Percentiles rank a stretch among this genome's conserved stretches.
Evolutionary conservation across 2,888 invertebrate genomes (phyloP).

Genomic region (Caenorhabditis sp.): DNA sequence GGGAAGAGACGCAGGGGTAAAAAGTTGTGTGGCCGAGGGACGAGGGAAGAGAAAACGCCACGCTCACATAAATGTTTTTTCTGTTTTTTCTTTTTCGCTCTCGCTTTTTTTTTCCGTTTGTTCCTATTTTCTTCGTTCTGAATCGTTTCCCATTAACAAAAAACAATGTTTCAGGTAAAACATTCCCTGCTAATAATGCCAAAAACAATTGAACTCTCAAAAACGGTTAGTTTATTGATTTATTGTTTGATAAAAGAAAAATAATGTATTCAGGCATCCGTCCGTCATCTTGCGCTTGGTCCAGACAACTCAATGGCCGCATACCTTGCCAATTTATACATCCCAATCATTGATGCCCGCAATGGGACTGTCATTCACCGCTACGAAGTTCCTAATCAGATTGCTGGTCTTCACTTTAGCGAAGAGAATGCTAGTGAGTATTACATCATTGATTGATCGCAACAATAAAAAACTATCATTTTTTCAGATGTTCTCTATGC

Average conservation of each 20-base stretch:
- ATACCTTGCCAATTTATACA: constrained; percentile 26
- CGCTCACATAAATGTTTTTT: too few species aligned
- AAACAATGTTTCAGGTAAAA: too few species aligned
- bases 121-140: too few species aligned
- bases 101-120: neutral
- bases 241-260: too few species aligned
- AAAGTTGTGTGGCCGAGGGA: neutral
- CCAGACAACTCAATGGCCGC: constrained; percentile 10
- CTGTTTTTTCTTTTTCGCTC: neutral
- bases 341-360: constrained; percentile 23
- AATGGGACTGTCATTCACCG: neutral
- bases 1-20: neutral
- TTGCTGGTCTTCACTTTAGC: constrained; percentile 23
- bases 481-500: constrained; percentile 38
- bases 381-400: constrained; percentile 19
- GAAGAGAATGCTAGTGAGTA: constrained; percentile 14
- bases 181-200: too few species aligned
- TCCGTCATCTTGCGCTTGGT: constrained; percentile 8
- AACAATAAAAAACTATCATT: too few species aligned
- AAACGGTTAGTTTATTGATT: too few species aligned
- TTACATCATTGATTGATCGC: neutral
- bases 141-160: too few species aligned
- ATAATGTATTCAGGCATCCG: constrained; percentile 5
- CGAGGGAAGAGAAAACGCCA: neutral
- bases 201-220: too few species aligned